Conservation (phyloP, 2,888 invertebrate species). For the Molanna angustata region DNA sequence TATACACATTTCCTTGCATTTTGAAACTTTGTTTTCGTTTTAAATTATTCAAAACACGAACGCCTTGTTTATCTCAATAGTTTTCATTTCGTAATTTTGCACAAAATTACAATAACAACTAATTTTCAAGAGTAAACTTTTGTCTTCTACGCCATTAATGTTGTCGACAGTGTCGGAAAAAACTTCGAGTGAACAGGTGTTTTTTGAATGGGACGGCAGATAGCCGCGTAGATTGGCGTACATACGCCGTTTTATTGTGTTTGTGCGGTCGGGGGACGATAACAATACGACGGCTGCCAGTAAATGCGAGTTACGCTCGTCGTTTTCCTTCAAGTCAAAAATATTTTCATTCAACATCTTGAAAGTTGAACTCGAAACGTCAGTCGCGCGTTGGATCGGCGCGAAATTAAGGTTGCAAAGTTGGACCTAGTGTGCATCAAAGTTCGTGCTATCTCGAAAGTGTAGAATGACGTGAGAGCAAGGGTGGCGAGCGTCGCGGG, state of each 20-base stretch:
- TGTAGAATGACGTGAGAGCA: no score
- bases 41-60: no score
- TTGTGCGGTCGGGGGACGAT: slow-evolving; percentile 32
- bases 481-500: background rate
- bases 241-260: slow-evolving; percentile 42
- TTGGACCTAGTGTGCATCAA: no score
- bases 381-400: slow-evolving; percentile 9
- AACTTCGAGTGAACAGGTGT: slow-evolving; percentile 73
- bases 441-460: no score
- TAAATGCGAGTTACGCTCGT: background rate
- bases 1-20: no score
- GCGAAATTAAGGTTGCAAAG: slow-evolving; percentile 15
- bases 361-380: background rate
- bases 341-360: background rate
- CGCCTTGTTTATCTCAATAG: no score
- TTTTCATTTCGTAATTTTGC: no score
- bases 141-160: no score
- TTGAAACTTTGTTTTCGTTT: no score
- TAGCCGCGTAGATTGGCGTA: slow-evolving; percentile 25
- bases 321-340: background rate
- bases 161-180: slow-evolving; percentile 67
- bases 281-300: no score
- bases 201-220: slow-evolving; percentile 62
- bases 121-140: no score
- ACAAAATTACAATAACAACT: no score